Evolutionary conservation across 2,888 invertebrate genomes (phyloP), one percentile per base, ranked within the genome.

Genomic region (Tortricodes alternella): DNA sequence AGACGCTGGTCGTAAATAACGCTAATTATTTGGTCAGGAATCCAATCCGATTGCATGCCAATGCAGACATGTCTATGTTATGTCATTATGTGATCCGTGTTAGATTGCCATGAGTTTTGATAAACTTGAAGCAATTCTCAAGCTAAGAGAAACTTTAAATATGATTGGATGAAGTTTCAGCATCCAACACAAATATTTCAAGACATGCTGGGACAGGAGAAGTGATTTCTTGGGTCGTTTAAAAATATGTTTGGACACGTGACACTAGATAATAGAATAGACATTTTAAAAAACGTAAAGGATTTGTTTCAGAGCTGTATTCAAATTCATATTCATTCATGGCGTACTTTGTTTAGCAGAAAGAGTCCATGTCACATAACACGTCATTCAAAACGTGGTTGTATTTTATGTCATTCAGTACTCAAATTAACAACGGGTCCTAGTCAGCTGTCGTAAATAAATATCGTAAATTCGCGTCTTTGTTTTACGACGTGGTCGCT

Each of bases 361-460:
- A 3, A 5, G 9, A 1, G 29, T 29, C 21, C 21, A 21, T 3
- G 21, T 21, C 9, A n/a, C n/a, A 29, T 5, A 4, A 29, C 5
- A 11, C 11, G 29, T 11, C 5, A 29, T n/a, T n/a, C n/a, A n/a
- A n/a, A n/a, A n/a, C n/a, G 29, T 11, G 29, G 4, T 27, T 11
- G 29, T 11, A n/a, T 8, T 18, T 44, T 7, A 19, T 32, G 18
- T 46, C 19, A 46, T 32, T 46, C 11, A 29, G 44, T 18, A 11
- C 32, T 46, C 32, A 41, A 19, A 18, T 32, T 46, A 16, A 8
- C 32, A 46, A 46, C 32, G 32, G 32, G 18, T 13, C 32, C 5
- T 9, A 11, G 19, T 32, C 44, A 46, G 44, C 24, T 15, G 23
- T 19, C 44, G 32, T 46, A 46, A 32, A 46, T 46, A 19, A 24